Evolutionary conservation across 1,140 invertebrate genomes (phyloP), one percentile per base, ranked within the genome.

Genomic region (Adoxophyes honmai): DNA sequence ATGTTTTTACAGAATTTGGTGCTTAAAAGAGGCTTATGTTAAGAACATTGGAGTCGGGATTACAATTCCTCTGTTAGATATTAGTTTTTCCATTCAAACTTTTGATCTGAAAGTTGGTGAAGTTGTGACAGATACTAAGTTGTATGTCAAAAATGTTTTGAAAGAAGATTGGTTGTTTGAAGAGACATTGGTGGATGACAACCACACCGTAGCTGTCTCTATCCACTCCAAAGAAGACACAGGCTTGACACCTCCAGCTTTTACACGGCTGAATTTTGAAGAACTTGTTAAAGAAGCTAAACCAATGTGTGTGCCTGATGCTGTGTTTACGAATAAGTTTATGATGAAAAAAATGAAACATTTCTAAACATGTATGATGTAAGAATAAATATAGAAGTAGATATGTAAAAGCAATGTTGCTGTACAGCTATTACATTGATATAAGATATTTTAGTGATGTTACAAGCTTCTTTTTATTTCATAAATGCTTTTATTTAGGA

Each of bases 21-120:
- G 95, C 64, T 88, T 99, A n/a, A 99, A 99, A 90, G 98, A 99
- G 81, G 96, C 96, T 81, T 97, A 97, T 80, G 94, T 97, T 0
- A 99, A 99, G 90, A 97, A 97, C 57, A 90, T 94, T 42, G 97
- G 97, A 14, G 88, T 94, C 11, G 98, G 98, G 16, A 93, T 99
- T 37, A 94, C 93, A 0, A 90, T 95, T 64, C 92, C 96, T 70
- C 89, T 99, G 14, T 82, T 91, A 63, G 90, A 93, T 61, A 91
- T 98, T 15, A 92, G 92, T 82, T 99, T 98, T 85, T 75, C 90
- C 60, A 89, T 95, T 16, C 89, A 90, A 54, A 90, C 92, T 15
- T 61, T 85, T 37, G 54, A 68, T 75, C 14, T 74, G 90, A 89
- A 55, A 67, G 57, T 88, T 35, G 85, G 91, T 59, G 42, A 78